These are phyloP conservation scores for Trialeurodes vaporariorum DNA, from an alignment of 1,140 invertebrate species.

Conservation along the genomic window DNA sequence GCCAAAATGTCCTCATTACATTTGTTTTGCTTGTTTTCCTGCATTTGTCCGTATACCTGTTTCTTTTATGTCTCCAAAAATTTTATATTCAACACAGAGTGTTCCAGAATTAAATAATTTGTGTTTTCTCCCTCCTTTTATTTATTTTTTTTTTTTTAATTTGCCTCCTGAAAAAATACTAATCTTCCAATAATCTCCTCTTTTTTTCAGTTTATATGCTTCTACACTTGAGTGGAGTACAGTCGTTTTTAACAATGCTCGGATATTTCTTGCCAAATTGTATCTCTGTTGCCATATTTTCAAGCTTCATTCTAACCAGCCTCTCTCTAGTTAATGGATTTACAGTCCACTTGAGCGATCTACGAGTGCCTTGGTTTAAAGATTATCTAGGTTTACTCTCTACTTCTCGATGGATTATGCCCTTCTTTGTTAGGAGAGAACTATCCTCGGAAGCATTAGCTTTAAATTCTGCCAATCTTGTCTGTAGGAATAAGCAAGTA, in stretches of 20 bases:
- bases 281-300: constrained; percentile 41
- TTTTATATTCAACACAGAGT: no score
- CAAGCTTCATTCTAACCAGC: constrained; percentile 48
- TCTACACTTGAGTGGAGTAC: constrained; percentile 63
- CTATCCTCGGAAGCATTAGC: constrained; percentile 47
- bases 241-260: constrained; percentile 55
- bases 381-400: constrained; percentile 53
- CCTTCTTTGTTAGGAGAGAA: constrained; percentile 51
- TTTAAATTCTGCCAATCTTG: constrained; percentile 39
- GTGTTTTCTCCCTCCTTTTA: neutral
- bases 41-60: no score
- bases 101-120: no score
- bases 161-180: neutral
- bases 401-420: constrained; percentile 60
- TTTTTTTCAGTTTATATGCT: constrained; percentile 54
- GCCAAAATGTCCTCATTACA: no score
- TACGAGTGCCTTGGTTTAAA: constrained; percentile 43
- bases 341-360: constrained; percentile 54
- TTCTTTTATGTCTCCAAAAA: no score
- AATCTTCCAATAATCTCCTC: constrained; percentile 5
- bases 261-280: constrained; percentile 48
- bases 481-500: constrained; percentile 56
- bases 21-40: no score
- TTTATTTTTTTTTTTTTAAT: constrained; percentile 6
- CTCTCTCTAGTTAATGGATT: constrained; percentile 49